Conservation (phyloP, 2,113 vertebrate species). For the Acanthochromis polyacanthus region DNA sequence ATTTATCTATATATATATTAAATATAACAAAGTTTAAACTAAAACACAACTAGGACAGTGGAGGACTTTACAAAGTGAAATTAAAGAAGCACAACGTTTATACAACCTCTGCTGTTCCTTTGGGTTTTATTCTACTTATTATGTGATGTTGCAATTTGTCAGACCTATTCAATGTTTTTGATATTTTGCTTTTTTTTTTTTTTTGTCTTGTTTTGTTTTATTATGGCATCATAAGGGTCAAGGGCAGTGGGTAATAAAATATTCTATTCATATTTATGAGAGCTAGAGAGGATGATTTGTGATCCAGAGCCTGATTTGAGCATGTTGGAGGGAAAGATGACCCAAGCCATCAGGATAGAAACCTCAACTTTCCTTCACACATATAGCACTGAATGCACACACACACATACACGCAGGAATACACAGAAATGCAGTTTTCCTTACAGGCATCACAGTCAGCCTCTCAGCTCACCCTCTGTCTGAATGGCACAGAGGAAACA, state of each 20-base stretch:
- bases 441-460: constrained; percentile 8
- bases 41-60: constrained; percentile 74
- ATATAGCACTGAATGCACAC: neutral
- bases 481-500: constrained; percentile 2
- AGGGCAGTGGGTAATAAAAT: constrained; percentile 63
- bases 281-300: constrained; percentile 54
- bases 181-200: constrained; percentile 61
- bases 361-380: constrained; percentile 30
- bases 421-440: constrained; percentile 13
- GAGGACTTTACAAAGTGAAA: constrained; percentile 78
- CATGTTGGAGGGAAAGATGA: constrained; percentile 32
- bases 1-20: constrained; percentile 84
- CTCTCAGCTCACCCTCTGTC: constrained; percentile 20
- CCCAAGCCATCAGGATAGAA: constrained; percentile 38
- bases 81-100: constrained; percentile 89
- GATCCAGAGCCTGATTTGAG: constrained; percentile 35
- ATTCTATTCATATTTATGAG: constrained; percentile 74
- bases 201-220: constrained; percentile 59
- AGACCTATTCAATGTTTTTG: constrained; percentile 74
- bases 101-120: constrained; percentile 82
- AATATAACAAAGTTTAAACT: constrained; percentile 81
- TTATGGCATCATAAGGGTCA: constrained; percentile 50
- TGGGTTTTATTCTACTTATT: constrained; percentile 77
- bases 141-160: constrained; percentile 81
- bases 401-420: constrained; percentile 8